Evolutionary conservation across 2,888 invertebrate genomes (phyloP).

Genomic region (Cyclophora punctaria): DNA sequence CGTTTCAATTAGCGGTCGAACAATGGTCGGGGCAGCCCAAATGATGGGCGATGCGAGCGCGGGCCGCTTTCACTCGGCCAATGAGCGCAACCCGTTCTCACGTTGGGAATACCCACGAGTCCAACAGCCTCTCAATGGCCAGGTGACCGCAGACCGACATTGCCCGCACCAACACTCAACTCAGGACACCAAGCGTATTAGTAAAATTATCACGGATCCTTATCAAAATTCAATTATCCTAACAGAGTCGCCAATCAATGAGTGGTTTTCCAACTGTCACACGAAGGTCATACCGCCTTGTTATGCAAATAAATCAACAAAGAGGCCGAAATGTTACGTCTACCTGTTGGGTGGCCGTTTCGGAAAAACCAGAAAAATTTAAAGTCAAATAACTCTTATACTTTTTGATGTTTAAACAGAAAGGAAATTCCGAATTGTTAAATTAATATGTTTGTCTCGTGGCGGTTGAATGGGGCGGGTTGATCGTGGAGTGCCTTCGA

Average conservation of each 20-base stretch:
- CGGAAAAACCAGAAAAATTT: constrained; percentile 43
- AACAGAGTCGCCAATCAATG: not conserved
- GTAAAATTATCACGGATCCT: constrained; percentile 5
- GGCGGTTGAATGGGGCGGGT: constrained; percentile 4
- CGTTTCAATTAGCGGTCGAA: constrained; percentile 21
- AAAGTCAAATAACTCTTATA: constrained; percentile 27
- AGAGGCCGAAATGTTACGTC: constrained; percentile 29
- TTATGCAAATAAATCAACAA: constrained; percentile 20
- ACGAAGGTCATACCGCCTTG: constrained; percentile 26
- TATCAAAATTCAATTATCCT: not conserved
- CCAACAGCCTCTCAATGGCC: constrained; percentile 24
- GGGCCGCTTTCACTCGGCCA: constrained; percentile 47
- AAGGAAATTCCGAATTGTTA: constrained; percentile 33
- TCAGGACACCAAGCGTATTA: constrained; percentile 3
- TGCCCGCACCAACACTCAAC: constrained; percentile 2
- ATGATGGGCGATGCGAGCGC: constrained; percentile 19
- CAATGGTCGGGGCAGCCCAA: constrained; percentile 38
- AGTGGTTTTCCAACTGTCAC: constrained; percentile 24
- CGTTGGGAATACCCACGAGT: constrained; percentile 52
- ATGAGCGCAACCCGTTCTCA: constrained; percentile 30
- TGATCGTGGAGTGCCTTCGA: not conserved
- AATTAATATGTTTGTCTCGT: constrained; percentile 10
- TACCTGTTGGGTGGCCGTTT: constrained; percentile 18
- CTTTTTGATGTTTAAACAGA: constrained; percentile 34
- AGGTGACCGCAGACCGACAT: constrained; percentile 9